Base-by-base conservation (phyloP, 2,888 invertebrate species). In the Scaptomyza reducta region DNA sequence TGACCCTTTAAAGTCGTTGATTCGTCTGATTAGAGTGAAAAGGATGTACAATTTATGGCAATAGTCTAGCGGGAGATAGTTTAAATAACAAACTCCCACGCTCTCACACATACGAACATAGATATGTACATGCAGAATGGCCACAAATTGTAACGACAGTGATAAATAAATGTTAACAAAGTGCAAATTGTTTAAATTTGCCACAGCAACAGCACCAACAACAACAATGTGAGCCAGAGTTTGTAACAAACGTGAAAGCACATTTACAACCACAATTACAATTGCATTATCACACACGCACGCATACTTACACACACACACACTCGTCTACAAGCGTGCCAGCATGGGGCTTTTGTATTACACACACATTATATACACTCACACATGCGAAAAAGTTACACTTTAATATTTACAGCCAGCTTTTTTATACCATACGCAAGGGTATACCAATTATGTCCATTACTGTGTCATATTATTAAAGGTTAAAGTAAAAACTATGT, bases 111-210 rank as follows among this genome's bases (percentile, higher is more conserved):
- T 22, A 22, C 5, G 11, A 22, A 22, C 22, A 22, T 22, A 22
- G 22, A 3, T 22, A 22, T 22, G 40, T 29, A 35, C 35, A 42
- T 51, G 16, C 22, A 58, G 41, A 75, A 61, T 57, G 53, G 53
- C 66, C 59, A 63, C 76, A 74, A 74, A 76, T 72, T 76, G 68
- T 63, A 68, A 62, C 79, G 79, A 79, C 77, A 83, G 70, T 83
- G 80, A 83, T 74, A 83, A 80, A 80, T 77, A 83, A 79, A 79
- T 79, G 79, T 79, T 79, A 79, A 79, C 80, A 79, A 83, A 74
- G 83, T 83, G 79, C 73, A 80, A 80, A 83, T 79, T 83, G 79
- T 71, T 79, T 70, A 73, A 70, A 74, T 67, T 82, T 70, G 64
- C 81, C 75, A 75, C 79, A 78, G 75, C 62, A 77, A 79, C 66